Percentiles rank a stretch among this genome's conserved stretches.
phyloP scores from a whole-genome alignment of 2,113 vertebrate species.

The Alethe castanea region DNA sequence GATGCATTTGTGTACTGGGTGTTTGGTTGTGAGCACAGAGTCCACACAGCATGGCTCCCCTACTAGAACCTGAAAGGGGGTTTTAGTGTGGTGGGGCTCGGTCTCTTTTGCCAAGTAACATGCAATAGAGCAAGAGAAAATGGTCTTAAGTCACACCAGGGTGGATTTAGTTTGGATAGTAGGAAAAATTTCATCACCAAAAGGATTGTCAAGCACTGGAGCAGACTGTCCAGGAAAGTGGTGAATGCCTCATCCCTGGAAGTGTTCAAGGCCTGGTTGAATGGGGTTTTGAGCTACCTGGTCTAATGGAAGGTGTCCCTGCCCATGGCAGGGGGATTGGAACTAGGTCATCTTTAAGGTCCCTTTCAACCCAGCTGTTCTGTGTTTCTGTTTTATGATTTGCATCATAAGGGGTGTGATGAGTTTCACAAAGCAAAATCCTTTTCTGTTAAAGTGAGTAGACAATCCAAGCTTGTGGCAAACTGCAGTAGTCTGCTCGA shows the following conservation, averaged over 20 bases:
- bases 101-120: neutral
- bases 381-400: neutral
- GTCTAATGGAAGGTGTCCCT: neutral
- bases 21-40: neutral
- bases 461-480: neutral
- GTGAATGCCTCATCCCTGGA: neutral
- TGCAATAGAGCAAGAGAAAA: neutral
- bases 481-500: neutral
- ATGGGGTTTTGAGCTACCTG: neutral
- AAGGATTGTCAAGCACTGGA: neutral
- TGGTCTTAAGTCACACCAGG: neutral
- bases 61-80: neutral
- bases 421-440: constrained; percentile 15
- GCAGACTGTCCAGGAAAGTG: neutral
- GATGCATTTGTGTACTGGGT: neutral
- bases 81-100: neutral
- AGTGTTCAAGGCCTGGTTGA: neutral
- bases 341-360: neutral
- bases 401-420: neutral
- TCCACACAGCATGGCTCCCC: neutral
- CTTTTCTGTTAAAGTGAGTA: neutral
- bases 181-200: neutral
- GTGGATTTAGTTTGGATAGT: neutral
- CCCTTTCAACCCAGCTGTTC: neutral
- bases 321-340: neutral